A percentile compares a stretch with the other conserved stretches of the same genome.
Conservation (phyloP, 2,888 invertebrate species). For the Cosmia pyralina region DNA sequence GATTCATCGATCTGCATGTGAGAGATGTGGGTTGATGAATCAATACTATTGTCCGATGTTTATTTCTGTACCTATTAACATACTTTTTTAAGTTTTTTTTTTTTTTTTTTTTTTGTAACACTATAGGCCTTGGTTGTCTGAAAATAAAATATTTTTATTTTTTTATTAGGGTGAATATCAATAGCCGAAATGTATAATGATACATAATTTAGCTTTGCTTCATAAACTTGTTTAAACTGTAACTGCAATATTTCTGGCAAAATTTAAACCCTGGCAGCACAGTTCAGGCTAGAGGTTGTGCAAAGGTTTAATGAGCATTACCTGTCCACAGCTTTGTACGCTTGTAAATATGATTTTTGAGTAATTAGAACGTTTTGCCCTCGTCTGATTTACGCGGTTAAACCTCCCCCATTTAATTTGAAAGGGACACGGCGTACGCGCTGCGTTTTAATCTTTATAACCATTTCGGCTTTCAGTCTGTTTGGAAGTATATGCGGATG, state of each 20-base stretch:
- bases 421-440: conserved; percentile 68
- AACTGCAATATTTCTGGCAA: conserved; percentile 6
- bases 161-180: neutral
- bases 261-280: conserved; percentile 20
- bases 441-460: conserved; percentile 63
- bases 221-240: neutral
- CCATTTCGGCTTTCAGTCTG: conserved; percentile 48
- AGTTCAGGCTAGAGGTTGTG: conserved; percentile 8
- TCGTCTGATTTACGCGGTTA: conserved; percentile 77
- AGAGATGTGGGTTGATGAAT: too few species aligned
- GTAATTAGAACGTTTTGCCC: conserved; percentile 83
- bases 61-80: too few species aligned
- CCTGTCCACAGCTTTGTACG: conserved; percentile 77
- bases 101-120: too few species aligned
- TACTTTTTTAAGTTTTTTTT: too few species aligned
- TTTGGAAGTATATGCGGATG: conserved; percentile 33
- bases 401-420: conserved; percentile 78
- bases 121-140: too few species aligned
- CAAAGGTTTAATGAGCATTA: conserved; percentile 78
- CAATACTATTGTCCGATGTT: too few species aligned
- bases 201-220: neutral
- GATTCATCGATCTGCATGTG: too few species aligned
- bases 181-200: neutral
- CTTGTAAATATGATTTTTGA: conserved; percentile 82
- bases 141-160: too few species aligned